A percentile compares a stretch with the other conserved stretches of the same genome.
These are phyloP conservation scores for Eupsittula cactorum DNA, from an alignment of 2,113 vertebrate genomes.

Conservation along the genomic window DNA sequence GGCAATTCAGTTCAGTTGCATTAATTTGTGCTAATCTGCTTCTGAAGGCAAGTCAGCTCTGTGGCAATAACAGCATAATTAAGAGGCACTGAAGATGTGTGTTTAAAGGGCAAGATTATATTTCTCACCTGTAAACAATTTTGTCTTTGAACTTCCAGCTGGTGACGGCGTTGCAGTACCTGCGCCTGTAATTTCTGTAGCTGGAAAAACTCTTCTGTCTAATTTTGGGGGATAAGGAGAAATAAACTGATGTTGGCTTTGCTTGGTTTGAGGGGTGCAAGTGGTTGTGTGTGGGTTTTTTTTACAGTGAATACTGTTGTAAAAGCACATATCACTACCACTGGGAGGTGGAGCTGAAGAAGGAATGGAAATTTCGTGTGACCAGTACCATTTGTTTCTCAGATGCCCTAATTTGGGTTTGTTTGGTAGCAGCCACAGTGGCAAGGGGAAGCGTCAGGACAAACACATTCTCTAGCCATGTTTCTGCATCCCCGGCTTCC, in stretches of 20 bases:
- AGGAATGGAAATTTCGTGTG: not conserved
- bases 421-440: not conserved
- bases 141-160: not conserved
- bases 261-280: not conserved
- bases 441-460: not conserved
- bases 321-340: not conserved
- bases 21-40: not conserved
- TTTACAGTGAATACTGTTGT: not conserved
- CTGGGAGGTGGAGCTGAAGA: not conserved
- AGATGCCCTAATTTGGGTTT: not conserved
- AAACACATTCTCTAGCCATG: not conserved
- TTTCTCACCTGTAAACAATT: not conserved
- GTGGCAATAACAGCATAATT: not conserved
- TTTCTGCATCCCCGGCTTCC: not conserved
- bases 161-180: not conserved
- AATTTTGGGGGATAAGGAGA: not conserved
- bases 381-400: not conserved
- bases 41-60: not conserved
- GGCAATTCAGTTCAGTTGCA: not conserved
- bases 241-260: not conserved
- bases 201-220: not conserved
- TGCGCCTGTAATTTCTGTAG: not conserved
- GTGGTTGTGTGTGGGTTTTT: not conserved
- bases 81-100: not conserved
- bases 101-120: not conserved